Evolutionary conservation across 2,888 invertebrate species (phyloP), one percentile per base, ranked within the genome.

Genomic region (Dasysyrphus tricinctus): DNA sequence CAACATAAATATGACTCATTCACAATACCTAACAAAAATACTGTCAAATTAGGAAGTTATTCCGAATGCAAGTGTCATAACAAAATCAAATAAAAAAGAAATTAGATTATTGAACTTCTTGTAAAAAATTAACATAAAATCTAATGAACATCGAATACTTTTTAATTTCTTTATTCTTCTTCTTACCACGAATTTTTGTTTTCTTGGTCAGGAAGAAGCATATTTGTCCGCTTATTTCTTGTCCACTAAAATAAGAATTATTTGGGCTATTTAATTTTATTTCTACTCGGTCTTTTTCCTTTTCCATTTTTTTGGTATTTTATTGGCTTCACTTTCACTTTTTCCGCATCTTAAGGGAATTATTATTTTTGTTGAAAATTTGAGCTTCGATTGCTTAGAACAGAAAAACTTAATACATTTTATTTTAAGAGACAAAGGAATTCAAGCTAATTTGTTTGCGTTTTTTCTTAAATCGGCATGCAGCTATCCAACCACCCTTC

Each of bases 101-200:
- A 75, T 14, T 14, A 8, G 12, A 51, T 29, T 47, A 34, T n/a
- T 67, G 24, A 37, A 37, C 7, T n/a, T n/a, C 12, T 61, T 74
- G 19, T 14, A 44, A n/a, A 11, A 19, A 34, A 54, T 29, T 54
- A 19, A 44, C 8, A 32, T 54, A 29, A 32, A 49, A 9, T 19
- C 14, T 19, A 3, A 24, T 29, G 2, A 3, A 14, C 1, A 5
- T 29, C 14, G 14, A 29, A 16, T 14, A 5, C 6, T 47, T 4
- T n/a, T n/a, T 47, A 34, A 12, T 44, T 11, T 12, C 2, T 24
- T 3, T 0, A 37, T 37, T 11, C 34, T 12, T 2, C 44, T 14
- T 29, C 91, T 91, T 90, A 92, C 92, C 92, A 85, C 91, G 90
- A 74, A 92, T 92, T 89, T 92, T 92, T 0, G 91, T 91, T 75